These are phyloP conservation scores for Cynaeus angustus DNA, from an alignment of 2,888 invertebrate species.

Conservation along the genomic window DNA sequence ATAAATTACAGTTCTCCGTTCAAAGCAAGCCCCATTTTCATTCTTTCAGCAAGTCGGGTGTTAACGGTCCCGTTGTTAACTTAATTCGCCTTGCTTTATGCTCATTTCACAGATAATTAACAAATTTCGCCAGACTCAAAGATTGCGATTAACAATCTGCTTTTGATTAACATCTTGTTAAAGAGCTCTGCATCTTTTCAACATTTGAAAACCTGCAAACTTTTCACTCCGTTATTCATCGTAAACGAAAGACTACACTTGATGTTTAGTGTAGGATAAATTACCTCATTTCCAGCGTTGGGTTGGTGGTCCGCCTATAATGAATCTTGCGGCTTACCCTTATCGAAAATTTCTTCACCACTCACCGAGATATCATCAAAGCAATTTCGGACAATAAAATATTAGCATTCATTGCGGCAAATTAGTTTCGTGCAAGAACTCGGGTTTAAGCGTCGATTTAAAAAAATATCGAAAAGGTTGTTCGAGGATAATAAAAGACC, in stretches of 20 bases:
- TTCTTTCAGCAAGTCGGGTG: neutral
- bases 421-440: slow-evolving; percentile 10
- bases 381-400: slow-evolving; percentile 30
- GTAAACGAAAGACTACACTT: slow-evolving; percentile 12
- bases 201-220: neutral
- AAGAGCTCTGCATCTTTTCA: neutral
- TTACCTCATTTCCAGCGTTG: slow-evolving; percentile 24
- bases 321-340: slow-evolving; percentile 36
- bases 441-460: neutral
- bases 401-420: slow-evolving; percentile 12
- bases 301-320: slow-evolving; percentile 26
- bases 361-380: slow-evolving; percentile 29
- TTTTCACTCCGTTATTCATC: slow-evolving; percentile 19
- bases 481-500: neutral
- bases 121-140: slow-evolving; percentile 11
- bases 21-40: slow-evolving; percentile 9
- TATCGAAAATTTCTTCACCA: slow-evolving; percentile 29
- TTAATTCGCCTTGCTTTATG: slow-evolving; percentile 19
- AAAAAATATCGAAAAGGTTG: slow-evolving; percentile 1
- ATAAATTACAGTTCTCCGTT: slow-evolving; percentile 16
- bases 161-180: slow-evolving; percentile 8
- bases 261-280: slow-evolving; percentile 26
- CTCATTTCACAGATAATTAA: slow-evolving; percentile 42
- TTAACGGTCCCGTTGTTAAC: slow-evolving; percentile 8
- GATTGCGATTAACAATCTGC: slow-evolving; percentile 15